These are phyloP conservation scores for Panthera uncia DNA, from an alignment of 2,113 vertebrate genomes.

Conservation along the genomic window DNA sequence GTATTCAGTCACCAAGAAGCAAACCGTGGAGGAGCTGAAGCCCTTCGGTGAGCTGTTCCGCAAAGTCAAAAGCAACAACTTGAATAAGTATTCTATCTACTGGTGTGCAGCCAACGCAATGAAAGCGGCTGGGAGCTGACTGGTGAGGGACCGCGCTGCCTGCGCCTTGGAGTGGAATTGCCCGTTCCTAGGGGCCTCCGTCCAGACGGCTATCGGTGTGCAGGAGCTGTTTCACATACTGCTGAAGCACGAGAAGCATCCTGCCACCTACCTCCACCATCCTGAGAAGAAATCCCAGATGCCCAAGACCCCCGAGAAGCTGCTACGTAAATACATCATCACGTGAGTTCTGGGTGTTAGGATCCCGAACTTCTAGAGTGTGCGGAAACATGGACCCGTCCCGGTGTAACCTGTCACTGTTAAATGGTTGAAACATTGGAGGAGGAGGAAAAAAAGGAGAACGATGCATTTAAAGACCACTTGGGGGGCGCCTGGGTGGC, in stretches of 20 bases:
- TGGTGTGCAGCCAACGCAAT: constrained; percentile 85
- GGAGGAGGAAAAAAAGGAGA: background rate
- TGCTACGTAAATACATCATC: constrained; percentile 83
- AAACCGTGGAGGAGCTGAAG: constrained; percentile 85
- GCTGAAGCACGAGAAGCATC: constrained; percentile 83
- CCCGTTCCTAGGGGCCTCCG: constrained; percentile 85
- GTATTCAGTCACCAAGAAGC: constrained; percentile 84
- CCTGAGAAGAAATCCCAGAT: constrained; percentile 83
- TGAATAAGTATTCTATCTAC: constrained; percentile 71
- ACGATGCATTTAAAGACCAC: background rate
- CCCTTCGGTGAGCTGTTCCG: constrained; percentile 85
- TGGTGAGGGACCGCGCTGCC: constrained; percentile 79
- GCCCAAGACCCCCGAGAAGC: constrained; percentile 79
- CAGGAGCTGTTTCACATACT: constrained; percentile 86
- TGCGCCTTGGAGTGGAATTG: constrained; percentile 85
- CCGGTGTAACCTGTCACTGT: background rate
- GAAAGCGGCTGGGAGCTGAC: constrained; percentile 81
- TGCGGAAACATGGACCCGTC: background rate
- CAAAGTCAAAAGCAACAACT: constrained; percentile 81
- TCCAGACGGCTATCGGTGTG: constrained; percentile 84
- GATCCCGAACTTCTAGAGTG: constrained; percentile 26
- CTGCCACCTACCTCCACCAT: constrained; percentile 79
- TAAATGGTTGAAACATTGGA: background rate
- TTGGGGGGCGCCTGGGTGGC: background rate
- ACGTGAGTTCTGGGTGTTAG: constrained; percentile 78